These are phyloP conservation scores for Bombus terrestris DNA, from an alignment of 1,140 invertebrate species.

Conservation along the genomic window DNA sequence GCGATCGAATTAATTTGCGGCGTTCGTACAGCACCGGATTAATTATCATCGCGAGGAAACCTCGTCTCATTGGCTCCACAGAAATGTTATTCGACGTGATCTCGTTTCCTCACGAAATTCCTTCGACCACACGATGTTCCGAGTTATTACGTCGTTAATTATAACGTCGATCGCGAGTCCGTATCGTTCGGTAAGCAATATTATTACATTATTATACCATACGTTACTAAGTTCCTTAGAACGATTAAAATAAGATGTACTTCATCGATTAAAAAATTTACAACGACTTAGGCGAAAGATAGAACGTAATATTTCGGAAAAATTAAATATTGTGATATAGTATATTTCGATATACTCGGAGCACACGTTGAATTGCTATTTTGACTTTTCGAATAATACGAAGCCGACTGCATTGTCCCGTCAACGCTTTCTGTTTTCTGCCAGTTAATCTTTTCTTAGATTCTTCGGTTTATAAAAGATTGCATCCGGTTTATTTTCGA, in stretches of 20 bases:
- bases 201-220: background rate
- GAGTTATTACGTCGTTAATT: background rate
- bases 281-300: too few species aligned
- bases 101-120: background rate
- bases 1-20: constrained; percentile 44
- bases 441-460: background rate
- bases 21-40: constrained; percentile 13
- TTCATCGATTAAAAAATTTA: too few species aligned
- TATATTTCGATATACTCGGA: too few species aligned
- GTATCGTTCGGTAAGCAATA: background rate
- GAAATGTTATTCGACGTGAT: background rate
- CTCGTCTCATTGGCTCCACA: background rate
- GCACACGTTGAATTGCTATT: background rate
- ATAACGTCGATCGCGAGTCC: background rate
- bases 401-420: background rate
- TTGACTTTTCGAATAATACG: background rate
- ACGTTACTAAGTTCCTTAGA: too few species aligned
- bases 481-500: background rate
- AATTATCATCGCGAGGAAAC: constrained; percentile 16
- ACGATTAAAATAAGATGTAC: too few species aligned
- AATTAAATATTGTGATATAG: too few species aligned
- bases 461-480: background rate
- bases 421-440: background rate
- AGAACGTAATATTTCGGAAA: too few species aligned
- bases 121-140: background rate